Percentiles rank a stretch among this genome's conserved stretches.
These are phyloP conservation scores for Anguilla anguilla DNA, from an alignment of 2,797 vertebrate genomes.

Conservation along the genomic window DNA sequence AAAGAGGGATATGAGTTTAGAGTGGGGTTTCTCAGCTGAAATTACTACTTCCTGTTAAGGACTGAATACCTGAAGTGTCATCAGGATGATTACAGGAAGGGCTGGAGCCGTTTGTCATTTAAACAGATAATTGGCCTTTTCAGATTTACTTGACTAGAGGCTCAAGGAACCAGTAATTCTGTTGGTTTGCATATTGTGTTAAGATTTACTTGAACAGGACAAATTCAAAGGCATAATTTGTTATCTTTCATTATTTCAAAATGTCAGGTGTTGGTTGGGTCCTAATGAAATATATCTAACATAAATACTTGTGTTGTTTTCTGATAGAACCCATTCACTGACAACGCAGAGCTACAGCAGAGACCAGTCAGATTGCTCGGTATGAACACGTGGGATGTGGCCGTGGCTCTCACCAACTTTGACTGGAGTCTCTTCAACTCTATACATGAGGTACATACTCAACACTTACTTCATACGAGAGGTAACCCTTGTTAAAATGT, in stretches of 20 bases:
- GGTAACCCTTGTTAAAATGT: neutral
- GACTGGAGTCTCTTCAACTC: slow-evolving; percentile 93
- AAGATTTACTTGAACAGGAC: neutral
- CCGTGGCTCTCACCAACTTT: slow-evolving; percentile 88
- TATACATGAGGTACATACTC: slow-evolving; percentile 83
- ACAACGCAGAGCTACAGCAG: slow-evolving; percentile 86
- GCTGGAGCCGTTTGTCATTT: neutral
- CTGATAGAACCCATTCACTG: slow-evolving; percentile 82
- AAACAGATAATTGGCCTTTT: neutral
- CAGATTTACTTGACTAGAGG: neutral
- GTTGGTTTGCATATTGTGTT: neutral
- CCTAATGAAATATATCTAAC: neutral
- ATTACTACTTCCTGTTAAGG: neutral
- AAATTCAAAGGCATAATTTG: neutral
- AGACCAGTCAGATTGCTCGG: slow-evolving; percentile 84
- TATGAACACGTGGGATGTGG: slow-evolving; percentile 95
- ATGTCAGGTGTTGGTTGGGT: neutral
- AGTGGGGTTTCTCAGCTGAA: neutral
- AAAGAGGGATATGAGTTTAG: neutral
- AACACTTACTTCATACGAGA: neutral
- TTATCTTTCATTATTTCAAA: neutral
- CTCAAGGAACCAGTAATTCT: neutral
- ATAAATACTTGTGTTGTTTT: slow-evolving; percentile 31
- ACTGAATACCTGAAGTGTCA: neutral
- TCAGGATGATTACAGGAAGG: neutral